phyloP scores from a whole-genome alignment of 2,797 vertebrate genomes.

The Cottoperca gobio region DNA sequence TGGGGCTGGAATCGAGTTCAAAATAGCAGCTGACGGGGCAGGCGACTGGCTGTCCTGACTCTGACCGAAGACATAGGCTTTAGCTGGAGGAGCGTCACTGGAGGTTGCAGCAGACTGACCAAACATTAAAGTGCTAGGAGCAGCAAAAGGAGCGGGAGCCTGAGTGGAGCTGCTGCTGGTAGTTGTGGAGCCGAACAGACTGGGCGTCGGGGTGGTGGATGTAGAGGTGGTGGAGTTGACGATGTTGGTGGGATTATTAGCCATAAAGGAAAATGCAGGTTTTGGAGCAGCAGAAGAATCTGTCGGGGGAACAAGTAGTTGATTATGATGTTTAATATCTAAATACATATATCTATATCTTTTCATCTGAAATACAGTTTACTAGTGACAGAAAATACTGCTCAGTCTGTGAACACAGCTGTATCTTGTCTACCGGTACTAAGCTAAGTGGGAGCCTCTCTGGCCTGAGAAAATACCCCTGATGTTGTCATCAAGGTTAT shows the following conservation, averaged over 20 bases:
- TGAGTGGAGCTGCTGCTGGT: constrained; percentile 49
- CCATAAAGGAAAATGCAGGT: constrained; percentile 89
- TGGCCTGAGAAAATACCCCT: neutral
- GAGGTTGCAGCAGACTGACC: constrained; percentile 84
- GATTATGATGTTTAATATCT: neutral
- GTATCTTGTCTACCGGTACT: neutral
- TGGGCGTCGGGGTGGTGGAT: constrained; percentile 70
- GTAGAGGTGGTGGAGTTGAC: constrained; percentile 77
- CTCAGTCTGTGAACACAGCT: neutral
- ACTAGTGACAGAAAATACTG: neutral
- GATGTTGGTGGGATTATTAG: constrained; percentile 79
- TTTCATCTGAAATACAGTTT: neutral
- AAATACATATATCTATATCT: too few species aligned
- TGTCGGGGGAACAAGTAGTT: constrained; percentile 58
- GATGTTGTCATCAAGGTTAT: neutral
- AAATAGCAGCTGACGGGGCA: constrained; percentile 75
- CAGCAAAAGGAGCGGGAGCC: constrained; percentile 64
- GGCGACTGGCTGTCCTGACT: constrained; percentile 87
- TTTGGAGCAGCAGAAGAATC: constrained; percentile 88
- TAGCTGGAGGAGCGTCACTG: constrained; percentile 85
- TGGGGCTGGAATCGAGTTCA: constrained; percentile 67
- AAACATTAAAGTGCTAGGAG: constrained; percentile 87
- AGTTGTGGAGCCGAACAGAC: constrained; percentile 84
- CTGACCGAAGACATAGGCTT: constrained; percentile 89
- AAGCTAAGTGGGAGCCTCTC: neutral